These are phyloP conservation scores for Ptychoptera albimana DNA, from an alignment of 2,888 invertebrate species.

Conservation along the genomic window DNA sequence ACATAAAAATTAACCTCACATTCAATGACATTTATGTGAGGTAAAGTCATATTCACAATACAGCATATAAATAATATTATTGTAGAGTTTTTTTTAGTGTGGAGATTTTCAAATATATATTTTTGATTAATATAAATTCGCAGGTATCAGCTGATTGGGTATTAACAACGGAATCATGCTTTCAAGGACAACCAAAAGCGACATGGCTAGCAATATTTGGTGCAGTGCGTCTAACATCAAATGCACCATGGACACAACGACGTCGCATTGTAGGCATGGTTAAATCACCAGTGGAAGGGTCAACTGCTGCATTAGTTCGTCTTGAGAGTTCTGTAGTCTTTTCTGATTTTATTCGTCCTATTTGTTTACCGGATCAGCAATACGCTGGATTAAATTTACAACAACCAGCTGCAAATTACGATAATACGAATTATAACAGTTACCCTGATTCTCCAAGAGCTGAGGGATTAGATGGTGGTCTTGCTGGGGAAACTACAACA, in stretches of 20 bases:
- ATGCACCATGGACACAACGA: slow-evolving; percentile 79
- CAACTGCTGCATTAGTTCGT: slow-evolving; percentile 65
- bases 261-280: slow-evolving; percentile 71
- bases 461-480: slow-evolving; percentile 18
- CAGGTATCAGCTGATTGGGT: too few relatives aligned
- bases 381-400: neutral
- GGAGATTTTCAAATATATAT: too few relatives aligned
- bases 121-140: too few relatives aligned
- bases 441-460: slow-evolving; percentile 18
- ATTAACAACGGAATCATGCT: too few relatives aligned
- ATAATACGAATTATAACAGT: neutral
- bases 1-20: too few relatives aligned
- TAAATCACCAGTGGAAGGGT: slow-evolving; percentile 78
- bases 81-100: too few relatives aligned
- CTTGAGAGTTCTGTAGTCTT: slow-evolving; percentile 56
- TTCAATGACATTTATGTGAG: too few relatives aligned
- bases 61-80: too few relatives aligned
- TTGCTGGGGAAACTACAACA: slow-evolving; percentile 7
- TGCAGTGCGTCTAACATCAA: slow-evolving; percentile 60
- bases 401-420: too few relatives aligned
- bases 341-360: slow-evolving; percentile 71
- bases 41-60: too few relatives aligned
- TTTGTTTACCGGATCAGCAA: slow-evolving; percentile 55
- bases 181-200: too few relatives aligned
- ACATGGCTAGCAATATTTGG: too few relatives aligned